A percentile compares a stretch with the other conserved stretches of the same genome.
Evolutionary conservation across 2,888 invertebrate genomes (phyloP).

Genomic region (Ecdyonurus torrentis): DNA sequence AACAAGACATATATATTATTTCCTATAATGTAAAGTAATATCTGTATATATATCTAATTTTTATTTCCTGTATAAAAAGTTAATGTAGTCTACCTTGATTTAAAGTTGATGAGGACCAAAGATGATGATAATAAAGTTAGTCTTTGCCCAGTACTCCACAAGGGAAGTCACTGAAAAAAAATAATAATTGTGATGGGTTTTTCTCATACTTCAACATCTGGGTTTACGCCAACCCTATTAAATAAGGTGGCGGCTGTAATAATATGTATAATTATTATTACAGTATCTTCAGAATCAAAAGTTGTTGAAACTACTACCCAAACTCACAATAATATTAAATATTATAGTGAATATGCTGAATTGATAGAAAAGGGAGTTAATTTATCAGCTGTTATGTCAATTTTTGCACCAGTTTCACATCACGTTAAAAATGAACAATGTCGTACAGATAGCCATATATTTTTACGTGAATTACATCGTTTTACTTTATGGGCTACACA

Average conservation of each 20-base stretch:
- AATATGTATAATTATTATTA: no score
- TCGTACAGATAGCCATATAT: conserved; percentile 8
- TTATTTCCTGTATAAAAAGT: no score
- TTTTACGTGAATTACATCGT: conserved; percentile 10
- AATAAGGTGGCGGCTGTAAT: neutral
- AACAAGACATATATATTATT: no score
- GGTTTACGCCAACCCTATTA: neutral
- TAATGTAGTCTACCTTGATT: no score
- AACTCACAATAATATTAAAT: no score
- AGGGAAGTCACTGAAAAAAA: neutral
- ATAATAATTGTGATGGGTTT: neutral
- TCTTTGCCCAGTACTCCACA: neutral
- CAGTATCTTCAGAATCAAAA: neutral
- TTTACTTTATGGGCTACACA: conserved; percentile 6
- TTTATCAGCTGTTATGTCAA: neutral
- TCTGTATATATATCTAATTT: no score
- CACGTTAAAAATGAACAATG: conserved; percentile 8
- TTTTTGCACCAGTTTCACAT: neutral
- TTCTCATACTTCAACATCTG: neutral
- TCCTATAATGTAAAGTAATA: no score
- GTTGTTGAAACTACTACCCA: neutral
- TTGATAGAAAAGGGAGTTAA: neutral
- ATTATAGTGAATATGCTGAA: neutral
- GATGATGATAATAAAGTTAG: no score
- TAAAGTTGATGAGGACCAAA: no score